Base-by-base conservation (phyloP, 37 sponge, comb jelly and placozoan species). In the Spongilla lacustris region DNA sequence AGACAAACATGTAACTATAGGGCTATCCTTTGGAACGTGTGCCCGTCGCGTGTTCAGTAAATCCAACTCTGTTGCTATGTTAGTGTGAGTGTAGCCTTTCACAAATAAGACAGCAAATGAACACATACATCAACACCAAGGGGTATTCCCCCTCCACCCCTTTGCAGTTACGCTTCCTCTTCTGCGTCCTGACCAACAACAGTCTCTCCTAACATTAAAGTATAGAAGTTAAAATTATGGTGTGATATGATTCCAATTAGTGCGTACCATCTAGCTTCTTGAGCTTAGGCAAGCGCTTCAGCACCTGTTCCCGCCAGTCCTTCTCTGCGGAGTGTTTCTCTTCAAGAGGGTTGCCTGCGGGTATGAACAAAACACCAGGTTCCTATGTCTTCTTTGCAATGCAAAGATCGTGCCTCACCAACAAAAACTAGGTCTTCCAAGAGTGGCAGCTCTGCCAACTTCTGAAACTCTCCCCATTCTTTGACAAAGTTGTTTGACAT, bases 401-500 rank as follows among this genome's bases (percentile, higher is more conserved):
- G n/a, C 12, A 67, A 68, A 32, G 8, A 36, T 11, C 0, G 33
- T 21, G 4, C 23, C 89, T 41, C 80, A 91, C 97, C 97, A 38
- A 98, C 99, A 97, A 98, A 95, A 41, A 93, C 87, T 31, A 98
- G 85, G 24, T 97, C 96, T 41, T 93, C 96, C 41, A 98, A 81
- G 41, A 77, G 67, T 0, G 93, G 94, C 37, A 98, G 84, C 82
- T 98, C 99, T 33, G 90, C 88, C 72, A 98, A 74, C 75, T 96
- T 96, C 83, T 88, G 86, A 48, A 98, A 95, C 75, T 98, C 99
- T 32, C 84, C 90, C 99, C 99, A 98, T 37, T 98, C 99, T 87
- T 98, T 98, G 10, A 98, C 97, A 68, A 79, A 88, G 72, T 98
- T 98, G 81, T 98, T 98, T 37, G 96, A 93, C 97, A 98, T 98